phyloP scores from a whole-genome alignment of 2,797 vertebrate genomes.

The Otolemur crassicaudatus region DNA sequence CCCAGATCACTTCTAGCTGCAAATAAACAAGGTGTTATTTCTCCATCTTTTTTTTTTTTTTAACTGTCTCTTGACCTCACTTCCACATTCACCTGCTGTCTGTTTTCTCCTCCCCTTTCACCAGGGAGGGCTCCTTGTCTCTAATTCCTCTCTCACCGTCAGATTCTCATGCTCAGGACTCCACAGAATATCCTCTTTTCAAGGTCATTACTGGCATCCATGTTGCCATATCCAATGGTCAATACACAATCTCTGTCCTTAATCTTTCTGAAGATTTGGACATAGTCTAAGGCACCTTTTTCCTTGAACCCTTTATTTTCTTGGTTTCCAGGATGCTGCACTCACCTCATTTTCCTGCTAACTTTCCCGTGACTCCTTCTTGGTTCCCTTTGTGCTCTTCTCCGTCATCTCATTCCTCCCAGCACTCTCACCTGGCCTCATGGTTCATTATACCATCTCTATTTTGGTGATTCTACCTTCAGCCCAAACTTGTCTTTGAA shows the following conservation, averaged over 20 bases:
- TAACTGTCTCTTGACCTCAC: background rate
- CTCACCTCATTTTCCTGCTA: background rate
- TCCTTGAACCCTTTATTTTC: background rate
- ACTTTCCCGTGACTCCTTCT: background rate
- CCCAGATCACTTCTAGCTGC: background rate
- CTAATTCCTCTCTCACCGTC: background rate
- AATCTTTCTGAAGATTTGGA: constrained; percentile 27
- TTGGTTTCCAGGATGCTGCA: background rate
- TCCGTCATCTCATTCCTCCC: background rate
- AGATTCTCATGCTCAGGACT: background rate
- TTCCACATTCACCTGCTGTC: background rate
- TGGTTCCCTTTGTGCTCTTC: background rate
- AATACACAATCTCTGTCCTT: background rate
- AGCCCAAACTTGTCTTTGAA: background rate
- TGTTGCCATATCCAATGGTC: background rate
- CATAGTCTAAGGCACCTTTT: background rate
- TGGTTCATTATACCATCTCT: background rate
- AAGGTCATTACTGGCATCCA: background rate
- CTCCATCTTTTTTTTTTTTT: too few species aligned
- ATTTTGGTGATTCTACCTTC: background rate
- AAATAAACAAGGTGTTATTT: background rate
- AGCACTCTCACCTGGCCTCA: background rate
- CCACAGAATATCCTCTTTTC: background rate
- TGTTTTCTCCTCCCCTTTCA: background rate
- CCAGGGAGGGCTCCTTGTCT: background rate